Base-by-base conservation (phyloP, 2,888 invertebrate genomes). In the Agrenia bidenticulata region DNA sequence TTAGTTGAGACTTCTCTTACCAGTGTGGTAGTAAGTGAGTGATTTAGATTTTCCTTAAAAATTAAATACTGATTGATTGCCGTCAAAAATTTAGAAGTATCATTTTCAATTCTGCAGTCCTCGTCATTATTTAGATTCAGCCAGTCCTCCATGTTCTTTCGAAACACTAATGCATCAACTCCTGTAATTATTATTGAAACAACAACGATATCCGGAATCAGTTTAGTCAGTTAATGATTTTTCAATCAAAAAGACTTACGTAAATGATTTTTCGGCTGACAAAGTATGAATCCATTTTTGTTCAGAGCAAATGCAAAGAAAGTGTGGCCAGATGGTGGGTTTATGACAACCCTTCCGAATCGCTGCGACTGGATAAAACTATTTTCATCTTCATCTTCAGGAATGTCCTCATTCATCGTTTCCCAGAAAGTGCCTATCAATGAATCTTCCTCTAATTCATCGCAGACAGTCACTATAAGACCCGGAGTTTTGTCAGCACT, bases 71-170 rank as follows among this genome's bases (percentile, higher is more conserved):
- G 17, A 26, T 56, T 45, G 50, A 66, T 59, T 7, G 64, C 60
- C 13, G 39, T 51, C 5, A 64, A 11, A 53, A 72, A 72, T 13
- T 66, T 66, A 17, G 61, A 39, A 0, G 53, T 23, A n/a, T 69
- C 64, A 2, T 59, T 59, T 41, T 66, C 72, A 13, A 63, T 49
- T 9, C 62, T 24, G 4, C 17, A 37, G 41, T 58, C 49, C 19
- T 60, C 61, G 24, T 56, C 51, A 2, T 39, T 57, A 17, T 70
- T 63, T 15, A 17, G 27, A 1, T 51, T 51, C 17, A 72, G 5
- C 72, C 72, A 72, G 13, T 70, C 64, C n/a, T 55, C 17, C 55
- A 72, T n/a, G 5, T 66, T 63, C 39, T 64, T 67, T 0, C 70
- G 64, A 45, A 72, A 72, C 19, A 39, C 24, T 26, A 68, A 49